Conservation (phyloP, 2,888 invertebrate genomes). For the Phyto melanocephala region DNA sequence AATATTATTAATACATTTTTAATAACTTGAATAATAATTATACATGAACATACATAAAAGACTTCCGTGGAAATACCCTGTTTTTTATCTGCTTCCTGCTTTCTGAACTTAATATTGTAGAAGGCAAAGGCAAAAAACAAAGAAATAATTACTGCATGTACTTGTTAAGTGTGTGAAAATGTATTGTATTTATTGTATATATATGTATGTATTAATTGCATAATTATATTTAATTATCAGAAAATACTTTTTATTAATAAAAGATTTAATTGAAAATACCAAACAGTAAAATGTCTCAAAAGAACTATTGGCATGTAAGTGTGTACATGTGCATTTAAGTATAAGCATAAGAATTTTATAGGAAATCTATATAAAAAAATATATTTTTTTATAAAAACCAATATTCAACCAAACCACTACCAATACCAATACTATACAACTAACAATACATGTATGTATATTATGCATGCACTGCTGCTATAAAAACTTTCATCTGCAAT, state of each 20-base stretch:
- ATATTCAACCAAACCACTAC: conserved; percentile 16
- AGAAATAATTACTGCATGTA: neutral
- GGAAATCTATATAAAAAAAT: neutral
- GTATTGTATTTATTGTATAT: neutral
- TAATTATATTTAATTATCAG: conserved; percentile 36
- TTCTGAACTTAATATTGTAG: conserved; percentile 9
- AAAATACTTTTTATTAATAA: conserved; percentile 19
- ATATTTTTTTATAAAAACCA: conserved; percentile 11
- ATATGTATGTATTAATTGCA: neutral
- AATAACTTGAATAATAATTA: conserved; percentile 46
- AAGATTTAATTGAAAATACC: conserved; percentile 44
- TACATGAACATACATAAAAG: neutral
- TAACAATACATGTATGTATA: neutral
- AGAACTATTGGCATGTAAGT: neutral
- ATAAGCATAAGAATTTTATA: neutral
- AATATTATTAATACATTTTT: conserved; percentile 12
- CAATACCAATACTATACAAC: conserved; percentile 21
- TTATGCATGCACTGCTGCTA: neutral
- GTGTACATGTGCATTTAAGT: neutral
- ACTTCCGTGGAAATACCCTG: neutral
- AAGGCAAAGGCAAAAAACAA: neutral
- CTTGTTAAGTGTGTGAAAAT: neutral
- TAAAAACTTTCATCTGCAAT: neutral
- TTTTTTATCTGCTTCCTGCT: conserved; percentile 8
- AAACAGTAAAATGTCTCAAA: conserved; percentile 41